Evolutionary conservation across 2,113 vertebrate species (phyloP).

Genomic region (Sminthopsis crassicaudata): DNA sequence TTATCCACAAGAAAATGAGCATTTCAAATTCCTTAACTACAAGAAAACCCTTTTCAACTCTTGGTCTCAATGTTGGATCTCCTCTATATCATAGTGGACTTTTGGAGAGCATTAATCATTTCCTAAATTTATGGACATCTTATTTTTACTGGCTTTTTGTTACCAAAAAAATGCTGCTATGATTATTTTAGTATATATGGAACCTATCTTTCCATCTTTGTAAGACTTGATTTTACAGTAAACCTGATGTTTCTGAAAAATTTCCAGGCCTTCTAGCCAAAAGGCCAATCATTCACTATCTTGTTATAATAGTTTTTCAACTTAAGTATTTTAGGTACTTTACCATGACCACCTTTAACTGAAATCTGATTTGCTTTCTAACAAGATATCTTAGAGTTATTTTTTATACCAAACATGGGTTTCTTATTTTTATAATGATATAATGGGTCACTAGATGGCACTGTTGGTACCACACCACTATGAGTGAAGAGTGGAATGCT

Average conservation of each 20-base stretch:
- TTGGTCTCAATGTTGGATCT: neutral
- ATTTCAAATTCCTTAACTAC: neutral
- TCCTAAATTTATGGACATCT: neutral
- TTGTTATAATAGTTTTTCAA: constrained; percentile 27
- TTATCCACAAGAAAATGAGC: neutral
- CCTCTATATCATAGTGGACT: neutral
- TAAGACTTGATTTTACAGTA: neutral
- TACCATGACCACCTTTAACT: neutral
- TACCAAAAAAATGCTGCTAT: neutral
- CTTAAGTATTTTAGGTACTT: constrained; percentile 4
- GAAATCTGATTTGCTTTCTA: neutral
- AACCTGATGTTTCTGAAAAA: neutral
- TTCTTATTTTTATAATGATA: neutral
- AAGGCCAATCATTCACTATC: constrained; percentile 9
- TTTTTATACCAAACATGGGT: neutral
- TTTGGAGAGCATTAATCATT: neutral
- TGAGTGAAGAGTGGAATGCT: neutral
- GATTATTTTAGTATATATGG: neutral
- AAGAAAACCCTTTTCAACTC: neutral
- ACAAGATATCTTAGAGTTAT: neutral
- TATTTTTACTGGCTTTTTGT: neutral
- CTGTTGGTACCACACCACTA: neutral
- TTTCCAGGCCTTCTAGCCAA: constrained; percentile 29
- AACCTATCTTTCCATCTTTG: neutral
- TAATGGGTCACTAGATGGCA: neutral